Evolutionary conservation across 53 echinoderm and acorn worm genomes (phyloP).

Genomic region (Holothuria scabra): DNA sequence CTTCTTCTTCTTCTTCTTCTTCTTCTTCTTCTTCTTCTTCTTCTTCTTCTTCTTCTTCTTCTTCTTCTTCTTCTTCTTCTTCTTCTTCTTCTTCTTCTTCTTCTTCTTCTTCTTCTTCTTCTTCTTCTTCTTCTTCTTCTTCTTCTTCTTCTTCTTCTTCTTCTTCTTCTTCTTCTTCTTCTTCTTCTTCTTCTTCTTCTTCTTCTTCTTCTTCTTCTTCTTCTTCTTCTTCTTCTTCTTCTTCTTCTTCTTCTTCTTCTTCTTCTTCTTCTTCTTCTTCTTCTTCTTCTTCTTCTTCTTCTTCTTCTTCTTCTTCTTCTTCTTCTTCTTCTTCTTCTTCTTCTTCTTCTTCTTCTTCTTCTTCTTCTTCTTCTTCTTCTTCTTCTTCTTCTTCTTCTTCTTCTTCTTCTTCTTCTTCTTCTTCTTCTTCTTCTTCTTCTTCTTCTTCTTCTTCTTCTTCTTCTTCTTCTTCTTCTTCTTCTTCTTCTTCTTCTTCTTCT

Average conservation of each 20-base stretch:
- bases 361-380: background rate
- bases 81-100: slow-evolving; percentile 2
- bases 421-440: slow-evolving; percentile 20
- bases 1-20: too few species aligned
- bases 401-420: background rate
- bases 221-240: slow-evolving; percentile 2
- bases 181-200: slow-evolving; percentile 3
- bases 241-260: slow-evolving; percentile 1
- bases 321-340: background rate
- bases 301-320: background rate
- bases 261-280: slow-evolving; percentile 7
- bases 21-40: slow-evolving; percentile 11
- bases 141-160: slow-evolving; percentile 1
- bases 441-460: slow-evolving; percentile 29
- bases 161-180: background rate
- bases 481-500: slow-evolving; percentile 11
- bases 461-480: slow-evolving; percentile 27
- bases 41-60: slow-evolving; percentile 5
- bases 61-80: slow-evolving; percentile 1
- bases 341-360: slow-evolving; percentile 6
- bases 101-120: slow-evolving; percentile 9
- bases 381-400: background rate
- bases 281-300: slow-evolving; percentile 14
- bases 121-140: background rate
- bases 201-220: background rate